These are phyloP conservation scores for Oreochromis aureus DNA, from an alignment of 2,113 vertebrate species.

Conservation along the genomic window DNA sequence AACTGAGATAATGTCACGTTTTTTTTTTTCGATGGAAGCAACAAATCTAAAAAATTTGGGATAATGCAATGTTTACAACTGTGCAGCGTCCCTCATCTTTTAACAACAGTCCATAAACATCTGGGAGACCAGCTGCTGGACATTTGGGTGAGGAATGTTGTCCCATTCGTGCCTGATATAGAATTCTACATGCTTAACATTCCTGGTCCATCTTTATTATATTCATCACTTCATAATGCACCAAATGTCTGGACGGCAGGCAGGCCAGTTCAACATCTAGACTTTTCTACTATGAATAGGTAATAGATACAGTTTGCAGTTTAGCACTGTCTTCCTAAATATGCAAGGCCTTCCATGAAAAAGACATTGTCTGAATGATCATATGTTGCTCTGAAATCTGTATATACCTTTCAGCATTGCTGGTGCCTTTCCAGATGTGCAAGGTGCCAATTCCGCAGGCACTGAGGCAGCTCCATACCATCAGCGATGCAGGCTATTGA, in stretches of 20 bases:
- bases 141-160: not conserved
- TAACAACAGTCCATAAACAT: not conserved
- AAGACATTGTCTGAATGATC: not conserved
- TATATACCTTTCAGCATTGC: not conserved
- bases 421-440: not conserved
- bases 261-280: not conserved
- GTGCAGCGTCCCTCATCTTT: not conserved
- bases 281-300: not conserved
- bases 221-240: not conserved
- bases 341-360: not conserved
- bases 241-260: not conserved
- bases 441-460: not conserved
- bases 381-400: not conserved
- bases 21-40: not conserved
- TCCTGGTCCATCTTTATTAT: not conserved
- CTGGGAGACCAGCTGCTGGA: not conserved
- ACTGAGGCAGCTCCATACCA: not conserved
- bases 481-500: not conserved
- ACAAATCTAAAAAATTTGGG: not conserved
- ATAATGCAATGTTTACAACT: not conserved
- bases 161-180: not conserved
- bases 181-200: not conserved
- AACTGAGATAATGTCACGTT: not conserved
- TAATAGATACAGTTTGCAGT: too few relatives aligned
- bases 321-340: not conserved